Evolutionary conservation across 2,797 vertebrate species (phyloP), one percentile per base, ranked within the genome.

Genomic region (Labroides dimidiatus): DNA sequence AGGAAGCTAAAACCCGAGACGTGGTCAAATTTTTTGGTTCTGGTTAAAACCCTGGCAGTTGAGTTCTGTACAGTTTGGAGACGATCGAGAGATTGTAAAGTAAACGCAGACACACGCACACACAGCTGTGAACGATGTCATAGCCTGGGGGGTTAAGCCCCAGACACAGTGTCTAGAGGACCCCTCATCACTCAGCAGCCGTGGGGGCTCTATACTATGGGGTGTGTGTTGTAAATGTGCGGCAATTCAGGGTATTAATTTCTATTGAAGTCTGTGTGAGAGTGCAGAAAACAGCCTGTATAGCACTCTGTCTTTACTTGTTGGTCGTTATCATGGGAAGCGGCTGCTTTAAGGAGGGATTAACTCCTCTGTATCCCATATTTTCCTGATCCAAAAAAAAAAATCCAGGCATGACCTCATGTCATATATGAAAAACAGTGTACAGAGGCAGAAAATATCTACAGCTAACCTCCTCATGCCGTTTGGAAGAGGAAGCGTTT

Each of bases 141-240:
- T 19, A 75, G 72, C 64, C 84, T 39, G 55, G 55, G 75, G 78
- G 80, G 76, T 75, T 69, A 52, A 77, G 73, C 77, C 79, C 62
- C 82, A 91, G 86, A 91, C 88, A 71, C 11, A 16, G 57, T 77
- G 87, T 90, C 89, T 89, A 62, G 69, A 64, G 45, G 70, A 56
- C 48, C 39, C 52, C 37, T 80, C 71, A 74, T 90, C 90, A 83
- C 79, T 89, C 88, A 80, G 65, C 82, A 68, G 72, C 79, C 64
- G 11, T 2, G 55, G 60, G 69, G 74, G 41, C 58, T 71, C 16
- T 69, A 17, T 21, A 42, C 19, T 56, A 49, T 70, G 30, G 60
- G 39, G 12, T 44, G 67, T 56, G 69, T 67, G 69, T 54, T 76
- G 72, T 72, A 74, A 84, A 75, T 77, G 72, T 54, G 20, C 10